phyloP scores from a whole-genome alignment of 2,797 vertebrate genomes.

The Luscinia luscinia region DNA sequence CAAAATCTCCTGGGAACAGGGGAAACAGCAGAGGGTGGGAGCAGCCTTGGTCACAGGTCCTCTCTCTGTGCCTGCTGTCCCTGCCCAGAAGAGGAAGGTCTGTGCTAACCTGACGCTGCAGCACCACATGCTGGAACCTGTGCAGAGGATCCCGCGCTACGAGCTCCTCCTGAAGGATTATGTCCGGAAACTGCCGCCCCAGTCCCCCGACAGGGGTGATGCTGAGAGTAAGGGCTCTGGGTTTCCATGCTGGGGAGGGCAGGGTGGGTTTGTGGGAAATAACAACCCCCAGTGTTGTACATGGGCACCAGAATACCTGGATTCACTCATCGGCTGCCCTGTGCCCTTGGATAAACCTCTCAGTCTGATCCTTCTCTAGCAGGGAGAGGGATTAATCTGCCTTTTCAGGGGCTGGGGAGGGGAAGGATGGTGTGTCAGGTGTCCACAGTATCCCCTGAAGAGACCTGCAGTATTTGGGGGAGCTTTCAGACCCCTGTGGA shows the following conservation, averaged over 20 bases:
- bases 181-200: conserved; percentile 80
- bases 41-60: not conserved
- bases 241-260: not conserved
- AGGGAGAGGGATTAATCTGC: not conserved
- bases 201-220: conserved; percentile 76
- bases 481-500: not conserved
- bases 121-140: conserved; percentile 80
- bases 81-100: conserved; percentile 74
- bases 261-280: not conserved
- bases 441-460: not conserved
- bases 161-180: conserved; percentile 90
- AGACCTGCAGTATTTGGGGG: not conserved
- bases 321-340: not conserved
- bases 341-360: not conserved
- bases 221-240: conserved; percentile 76
- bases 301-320: not conserved
- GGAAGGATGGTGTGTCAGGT: not conserved
- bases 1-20: not conserved
- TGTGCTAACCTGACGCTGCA: conserved; percentile 81
- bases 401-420: not conserved
- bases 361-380: not conserved
- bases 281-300: not conserved
- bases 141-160: conserved; percentile 89
- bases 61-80: not conserved
- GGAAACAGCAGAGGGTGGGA: not conserved